Base-by-base conservation (phyloP, 2,797 vertebrate genomes). In the Channallabes apus region DNA sequence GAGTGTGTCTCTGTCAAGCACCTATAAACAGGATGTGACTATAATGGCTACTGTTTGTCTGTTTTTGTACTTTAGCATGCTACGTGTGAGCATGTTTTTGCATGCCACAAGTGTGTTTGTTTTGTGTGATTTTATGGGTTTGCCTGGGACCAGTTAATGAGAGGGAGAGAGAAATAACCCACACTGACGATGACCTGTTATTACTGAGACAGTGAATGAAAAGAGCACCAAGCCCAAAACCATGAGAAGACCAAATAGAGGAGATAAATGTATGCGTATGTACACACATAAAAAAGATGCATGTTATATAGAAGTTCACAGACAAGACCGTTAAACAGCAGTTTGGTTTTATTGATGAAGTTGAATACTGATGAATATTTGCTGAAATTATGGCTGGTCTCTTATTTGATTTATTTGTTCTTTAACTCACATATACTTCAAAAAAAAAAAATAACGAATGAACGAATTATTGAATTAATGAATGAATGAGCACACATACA, bases 151-250 rank as follows among this genome's bases (percentile, higher is more conserved):
- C 77, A 3, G 7, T 80, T 80, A 85, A 85, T 85, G 78, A 85
- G 35, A 85, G 77, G 67, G 77, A 54, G 76, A 71, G 82, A 76
- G 65, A 82, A 82, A 85, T 80, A 54, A 85, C 62, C 62, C 77
- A 54, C 20, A 58, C 67, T 38, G 72, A 35, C 81, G 73, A 61
- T 85, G 62, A 85, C 84, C 71, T 80, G 59, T 80, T 72, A 85
- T 82, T 80, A 75, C 51, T 72, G 15, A 62, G 58, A 67, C 68
- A 20, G 61, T 62, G 62, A 83, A 69, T 64, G 65, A 75, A 79
- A 85, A 65, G 27, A 17, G 29, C 29, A 65, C n/a, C 14, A 51
- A 82, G 29, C 41, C 15, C 64, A 76, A 24, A 12, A 20, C 72
- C 20, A 65, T 76, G 64, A 61, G 27, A 24, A 80, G 51, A 82